Conservation (phyloP, 2,797 vertebrate genomes). For the Gymnodraco acuticeps region DNA sequence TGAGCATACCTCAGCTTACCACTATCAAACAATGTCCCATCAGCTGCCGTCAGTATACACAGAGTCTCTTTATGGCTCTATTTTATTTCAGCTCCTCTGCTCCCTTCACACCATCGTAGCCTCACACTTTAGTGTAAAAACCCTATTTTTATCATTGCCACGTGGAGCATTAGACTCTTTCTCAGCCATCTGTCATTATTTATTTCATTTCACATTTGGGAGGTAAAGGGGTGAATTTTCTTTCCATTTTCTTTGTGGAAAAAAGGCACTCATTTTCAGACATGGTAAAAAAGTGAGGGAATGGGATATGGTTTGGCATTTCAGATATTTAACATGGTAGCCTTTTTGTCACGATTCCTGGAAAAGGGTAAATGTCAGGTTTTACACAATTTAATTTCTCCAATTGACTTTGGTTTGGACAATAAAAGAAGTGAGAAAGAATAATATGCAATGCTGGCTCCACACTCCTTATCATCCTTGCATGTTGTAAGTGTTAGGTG, state of each 20-base stretch:
- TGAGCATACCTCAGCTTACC: slow-evolving; percentile 8
- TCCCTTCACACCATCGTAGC: slow-evolving; percentile 38
- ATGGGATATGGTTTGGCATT: slow-evolving; percentile 82
- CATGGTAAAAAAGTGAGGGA: slow-evolving; percentile 68
- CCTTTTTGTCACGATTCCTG: slow-evolving; percentile 72
- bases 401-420: slow-evolving; percentile 63
- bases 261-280: slow-evolving; percentile 69
- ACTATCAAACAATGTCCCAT: slow-evolving; percentile 29
- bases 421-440: slow-evolving; percentile 59
- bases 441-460: slow-evolving; percentile 32
- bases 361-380: slow-evolving; percentile 83
- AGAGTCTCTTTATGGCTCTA: slow-evolving; percentile 49
- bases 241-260: slow-evolving; percentile 71
- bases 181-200: slow-evolving; percentile 64
- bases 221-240: slow-evolving; percentile 67
- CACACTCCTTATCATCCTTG: slow-evolving; percentile 36
- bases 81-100: slow-evolving; percentile 34
- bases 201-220: slow-evolving; percentile 74
- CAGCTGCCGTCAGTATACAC: slow-evolving; percentile 40
- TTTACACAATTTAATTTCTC: slow-evolving; percentile 74
- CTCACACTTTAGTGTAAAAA: slow-evolving; percentile 56
- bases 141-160: slow-evolving; percentile 71
- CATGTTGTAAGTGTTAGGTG: slow-evolving; percentile 40
- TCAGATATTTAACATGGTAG: slow-evolving; percentile 80
- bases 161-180: slow-evolving; percentile 59